Evolutionary conservation across 1,140 invertebrate species (phyloP).

Genomic region (Stenopsyche tienmushanensis): DNA sequence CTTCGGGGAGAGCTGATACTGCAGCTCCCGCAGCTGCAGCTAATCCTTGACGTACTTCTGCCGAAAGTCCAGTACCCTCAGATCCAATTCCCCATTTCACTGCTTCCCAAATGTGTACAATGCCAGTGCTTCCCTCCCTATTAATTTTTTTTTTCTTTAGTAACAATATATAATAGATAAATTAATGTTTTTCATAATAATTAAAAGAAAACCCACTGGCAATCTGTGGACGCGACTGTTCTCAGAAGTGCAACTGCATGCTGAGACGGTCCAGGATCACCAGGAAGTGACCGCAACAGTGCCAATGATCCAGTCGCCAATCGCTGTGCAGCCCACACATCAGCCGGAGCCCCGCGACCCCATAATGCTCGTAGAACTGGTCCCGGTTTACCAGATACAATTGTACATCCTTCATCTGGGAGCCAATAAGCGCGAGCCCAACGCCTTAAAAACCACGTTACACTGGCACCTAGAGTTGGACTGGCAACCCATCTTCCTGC

Average conservation of each 20-base stretch:
- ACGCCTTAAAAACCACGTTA: slow-evolving; percentile 79
- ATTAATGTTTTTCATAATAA: neutral
- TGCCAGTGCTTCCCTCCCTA: slow-evolving; percentile 22
- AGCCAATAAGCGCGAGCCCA: slow-evolving; percentile 80
- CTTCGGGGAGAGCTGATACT: slow-evolving; percentile 16
- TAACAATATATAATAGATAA: neutral
- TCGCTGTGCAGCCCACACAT: slow-evolving; percentile 45
- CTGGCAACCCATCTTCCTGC: slow-evolving; percentile 68
- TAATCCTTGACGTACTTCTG: slow-evolving; percentile 25
- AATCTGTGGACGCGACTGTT: slow-evolving; percentile 46
- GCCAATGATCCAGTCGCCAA: slow-evolving; percentile 45
- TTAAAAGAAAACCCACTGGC: slow-evolving; percentile 45
- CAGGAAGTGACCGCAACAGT: slow-evolving; percentile 45
- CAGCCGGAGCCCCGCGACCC: slow-evolving; percentile 44
- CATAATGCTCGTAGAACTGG: slow-evolving; percentile 53
- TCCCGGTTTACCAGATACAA: slow-evolving; percentile 28
- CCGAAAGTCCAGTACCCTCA: slow-evolving; percentile 21
- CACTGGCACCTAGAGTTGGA: slow-evolving; percentile 75
- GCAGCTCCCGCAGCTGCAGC: slow-evolving; percentile 24
- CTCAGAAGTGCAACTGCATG: slow-evolving; percentile 44
- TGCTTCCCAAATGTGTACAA: slow-evolving; percentile 33
- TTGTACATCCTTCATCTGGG: slow-evolving; percentile 60
- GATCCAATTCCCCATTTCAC: slow-evolving; percentile 35
- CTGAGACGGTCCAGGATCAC: slow-evolving; percentile 46
- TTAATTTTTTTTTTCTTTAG: neutral